Evolutionary conservation across 2,797 vertebrate genomes (phyloP).

Genomic region (Synaphobranchus kaupii): DNA sequence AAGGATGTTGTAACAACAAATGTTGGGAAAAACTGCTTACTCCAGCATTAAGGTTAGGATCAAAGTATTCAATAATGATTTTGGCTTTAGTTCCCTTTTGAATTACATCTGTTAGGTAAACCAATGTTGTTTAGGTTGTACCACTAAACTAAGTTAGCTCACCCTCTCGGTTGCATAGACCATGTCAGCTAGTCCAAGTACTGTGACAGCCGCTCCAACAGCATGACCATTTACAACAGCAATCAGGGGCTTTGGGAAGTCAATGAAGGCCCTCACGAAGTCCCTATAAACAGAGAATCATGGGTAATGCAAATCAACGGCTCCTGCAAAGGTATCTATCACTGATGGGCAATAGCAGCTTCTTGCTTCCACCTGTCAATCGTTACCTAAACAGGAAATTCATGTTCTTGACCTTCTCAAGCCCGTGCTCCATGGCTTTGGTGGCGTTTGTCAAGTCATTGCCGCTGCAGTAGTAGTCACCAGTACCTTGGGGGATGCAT

Average conservation of each 20-base stretch:
- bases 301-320: background rate
- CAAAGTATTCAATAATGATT: too few species aligned
- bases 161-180: slow-evolving; percentile 86
- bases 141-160: background rate
- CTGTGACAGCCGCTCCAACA: slow-evolving; percentile 82
- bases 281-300: slow-evolving; percentile 61
- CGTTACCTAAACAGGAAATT: slow-evolving; percentile 74
- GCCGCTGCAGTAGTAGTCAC: slow-evolving; percentile 90
- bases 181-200: slow-evolving; percentile 83
- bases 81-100: too few species aligned
- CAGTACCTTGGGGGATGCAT: slow-evolving; percentile 74
- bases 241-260: slow-evolving; percentile 91
- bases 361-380: background rate
- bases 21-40: too few species aligned
- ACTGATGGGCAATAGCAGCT: background rate
- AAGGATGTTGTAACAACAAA: too few species aligned
- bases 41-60: too few species aligned
- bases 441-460: slow-evolving; percentile 88
- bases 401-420: slow-evolving; percentile 66
- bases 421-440: slow-evolving; percentile 52
- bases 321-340: background rate
- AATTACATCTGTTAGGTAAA: too few species aligned
- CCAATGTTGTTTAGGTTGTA: too few species aligned
- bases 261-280: slow-evolving; percentile 84
- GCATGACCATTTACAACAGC: slow-evolving; percentile 91